Percentiles rank a stretch among this genome's conserved stretches.
Evolutionary conservation across 2,888 invertebrate species (phyloP).

Genomic region (Cephus pulcher): DNA sequence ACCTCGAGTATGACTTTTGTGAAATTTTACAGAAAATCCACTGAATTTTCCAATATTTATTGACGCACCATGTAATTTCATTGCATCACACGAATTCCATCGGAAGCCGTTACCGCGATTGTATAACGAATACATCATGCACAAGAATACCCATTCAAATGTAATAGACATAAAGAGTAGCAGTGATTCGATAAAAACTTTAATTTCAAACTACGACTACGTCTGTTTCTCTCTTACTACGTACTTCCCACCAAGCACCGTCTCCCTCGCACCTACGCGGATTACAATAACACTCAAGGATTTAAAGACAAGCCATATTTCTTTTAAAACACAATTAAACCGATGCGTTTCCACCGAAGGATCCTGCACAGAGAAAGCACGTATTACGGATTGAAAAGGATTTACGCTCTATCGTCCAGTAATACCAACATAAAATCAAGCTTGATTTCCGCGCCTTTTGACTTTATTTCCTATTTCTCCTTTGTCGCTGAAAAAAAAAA

Average conservation of each 20-base stretch:
- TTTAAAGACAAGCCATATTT: not conserved
- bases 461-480: not conserved
- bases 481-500: not conserved
- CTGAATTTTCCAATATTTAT: not conserved
- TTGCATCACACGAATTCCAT: not conserved
- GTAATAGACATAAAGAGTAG: not conserved
- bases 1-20: not conserved
- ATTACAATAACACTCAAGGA: not conserved
- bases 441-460: not conserved
- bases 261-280: not conserved
- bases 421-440: not conserved
- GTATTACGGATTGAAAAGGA: conserved; percentile 1
- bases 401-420: not conserved
- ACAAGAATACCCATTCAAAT: not conserved
- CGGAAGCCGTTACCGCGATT: not conserved
- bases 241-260: not conserved
- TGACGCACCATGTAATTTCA: not conserved
- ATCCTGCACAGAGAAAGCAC: conserved; percentile 11
- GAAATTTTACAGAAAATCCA: not conserved
- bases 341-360: not conserved
- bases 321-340: not conserved
- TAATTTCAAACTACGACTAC: not conserved
- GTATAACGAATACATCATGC: not conserved
- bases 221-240: not conserved
- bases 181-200: not conserved